These are phyloP conservation scores for Mesaphorura yosii DNA, from an alignment of 1,140 invertebrate genomes.

Conservation along the genomic window DNA sequence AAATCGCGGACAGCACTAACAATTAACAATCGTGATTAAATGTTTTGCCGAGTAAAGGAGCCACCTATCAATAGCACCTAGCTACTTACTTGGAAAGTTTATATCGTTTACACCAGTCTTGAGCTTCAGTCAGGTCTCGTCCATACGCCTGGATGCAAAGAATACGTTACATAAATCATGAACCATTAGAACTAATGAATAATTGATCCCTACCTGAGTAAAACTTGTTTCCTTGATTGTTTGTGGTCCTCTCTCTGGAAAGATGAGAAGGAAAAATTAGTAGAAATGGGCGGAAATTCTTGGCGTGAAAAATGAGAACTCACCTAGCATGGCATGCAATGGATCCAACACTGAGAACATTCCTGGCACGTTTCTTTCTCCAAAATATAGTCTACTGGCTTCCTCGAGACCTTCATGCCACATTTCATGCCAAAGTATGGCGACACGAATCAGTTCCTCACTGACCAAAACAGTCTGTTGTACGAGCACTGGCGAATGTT, in stretches of 20 bases:
- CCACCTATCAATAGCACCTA: too few relatives aligned
- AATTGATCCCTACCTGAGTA: slow-evolving; percentile 50
- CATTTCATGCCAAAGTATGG: slow-evolving; percentile 98
- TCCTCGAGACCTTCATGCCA: slow-evolving; percentile 99
- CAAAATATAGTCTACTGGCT: slow-evolving; percentile 82
- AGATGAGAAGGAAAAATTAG: too few relatives aligned
- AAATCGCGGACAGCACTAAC: slow-evolving; percentile 38
- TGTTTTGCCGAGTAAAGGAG: too few relatives aligned
- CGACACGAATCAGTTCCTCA: slow-evolving; percentile 93
- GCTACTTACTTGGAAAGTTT: slow-evolving; percentile 69
- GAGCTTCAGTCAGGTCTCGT: slow-evolving; percentile 80
- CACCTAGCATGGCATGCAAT: slow-evolving; percentile 82
- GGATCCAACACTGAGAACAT: slow-evolving; percentile 95
- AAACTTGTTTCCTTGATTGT: slow-evolving; percentile 96
- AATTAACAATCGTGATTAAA: too few relatives aligned
- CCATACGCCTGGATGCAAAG: slow-evolving; percentile 60
- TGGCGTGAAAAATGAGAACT: too few relatives aligned
- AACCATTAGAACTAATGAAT: background rate
- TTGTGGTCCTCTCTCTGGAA: slow-evolving; percentile 83
- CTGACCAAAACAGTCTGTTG: slow-evolving; percentile 78
- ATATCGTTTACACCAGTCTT: slow-evolving; percentile 84
- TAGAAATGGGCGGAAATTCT: too few relatives aligned
- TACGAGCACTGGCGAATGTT: slow-evolving; percentile 81
- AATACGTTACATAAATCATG: too few relatives aligned
- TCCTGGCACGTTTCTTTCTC: slow-evolving; percentile 81